Conservation (phyloP, 2,888 invertebrate species). For the Dasysyrphus albostriatus region DNA sequence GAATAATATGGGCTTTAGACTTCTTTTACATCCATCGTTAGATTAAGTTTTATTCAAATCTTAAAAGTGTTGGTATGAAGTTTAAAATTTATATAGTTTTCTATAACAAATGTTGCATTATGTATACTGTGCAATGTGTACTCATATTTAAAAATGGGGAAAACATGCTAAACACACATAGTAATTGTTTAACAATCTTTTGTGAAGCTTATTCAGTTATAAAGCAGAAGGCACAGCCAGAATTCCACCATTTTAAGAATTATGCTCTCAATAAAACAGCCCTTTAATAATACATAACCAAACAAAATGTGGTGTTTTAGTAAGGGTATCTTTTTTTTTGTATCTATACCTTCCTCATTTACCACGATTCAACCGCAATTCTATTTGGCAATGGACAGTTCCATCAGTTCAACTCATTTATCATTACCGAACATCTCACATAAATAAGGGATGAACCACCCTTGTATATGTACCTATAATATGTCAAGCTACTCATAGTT, state of each 20-base stretch:
- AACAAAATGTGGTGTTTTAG: not conserved
- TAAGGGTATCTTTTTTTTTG: not conserved
- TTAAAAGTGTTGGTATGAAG: no score
- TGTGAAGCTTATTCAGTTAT: not conserved
- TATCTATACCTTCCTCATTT: constrained; percentile 4
- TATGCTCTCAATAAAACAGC: not conserved
- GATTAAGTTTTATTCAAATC: no score
- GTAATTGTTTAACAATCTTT: not conserved
- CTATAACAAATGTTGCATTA: no score
- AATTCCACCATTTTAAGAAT: constrained; percentile 19
- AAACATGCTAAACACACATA: no score
- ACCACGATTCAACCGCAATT: constrained; percentile 51
- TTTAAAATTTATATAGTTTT: no score
- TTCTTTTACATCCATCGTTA: no score
- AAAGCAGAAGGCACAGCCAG: not conserved
- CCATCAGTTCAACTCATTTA: constrained; percentile 43
- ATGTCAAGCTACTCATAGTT: constrained; percentile 20
- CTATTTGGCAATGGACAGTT: constrained; percentile 48
- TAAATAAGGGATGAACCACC: constrained; percentile 59
- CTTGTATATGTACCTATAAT: not conserved
- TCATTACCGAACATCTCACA: constrained; percentile 53
- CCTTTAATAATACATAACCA: not conserved
- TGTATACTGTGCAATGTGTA: no score
- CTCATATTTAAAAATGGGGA: no score
- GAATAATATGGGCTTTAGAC: no score